Evolutionary conservation across 2,888 invertebrate species (phyloP).

Genomic region (Apeira syringaria): DNA sequence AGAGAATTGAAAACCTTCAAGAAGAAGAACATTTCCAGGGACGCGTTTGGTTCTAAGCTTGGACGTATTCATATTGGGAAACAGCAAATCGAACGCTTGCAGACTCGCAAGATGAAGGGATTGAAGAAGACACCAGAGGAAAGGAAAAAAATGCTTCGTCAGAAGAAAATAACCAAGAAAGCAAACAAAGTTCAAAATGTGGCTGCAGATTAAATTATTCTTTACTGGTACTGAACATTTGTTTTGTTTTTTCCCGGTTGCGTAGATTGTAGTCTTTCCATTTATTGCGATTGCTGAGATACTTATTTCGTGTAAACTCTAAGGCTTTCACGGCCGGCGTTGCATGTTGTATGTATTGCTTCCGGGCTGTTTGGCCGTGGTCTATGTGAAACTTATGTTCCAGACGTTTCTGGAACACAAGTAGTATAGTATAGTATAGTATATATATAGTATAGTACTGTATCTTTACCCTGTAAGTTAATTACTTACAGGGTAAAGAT

Average conservation of each 20-base stretch:
- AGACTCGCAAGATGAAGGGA: constrained; percentile 96
- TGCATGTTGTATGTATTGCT: no score
- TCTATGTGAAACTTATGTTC: no score
- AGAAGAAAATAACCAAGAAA: constrained; percentile 73
- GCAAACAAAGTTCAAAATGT: constrained; percentile 39
- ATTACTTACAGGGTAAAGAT: no score
- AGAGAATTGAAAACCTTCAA: constrained; percentile 90
- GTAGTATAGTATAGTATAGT: no score
- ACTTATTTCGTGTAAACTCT: no score
- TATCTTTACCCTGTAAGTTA: no score
- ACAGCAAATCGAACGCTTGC: constrained; percentile 92
- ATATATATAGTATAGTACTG: no score
- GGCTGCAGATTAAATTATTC: constrained; percentile 45
- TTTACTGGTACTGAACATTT: constrained; percentile 4
- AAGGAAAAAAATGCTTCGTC: constrained; percentile 82
- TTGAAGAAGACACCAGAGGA: constrained; percentile 89
- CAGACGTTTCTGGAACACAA: no score
- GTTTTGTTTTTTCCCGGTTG: constrained; percentile 1
- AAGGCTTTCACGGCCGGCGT: no score
- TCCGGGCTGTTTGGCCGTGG: no score
- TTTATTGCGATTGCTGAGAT: no score
- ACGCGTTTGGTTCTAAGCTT: constrained; percentile 94
- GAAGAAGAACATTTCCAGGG: constrained; percentile 95
- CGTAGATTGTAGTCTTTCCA: no score
- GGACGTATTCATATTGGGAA: constrained; percentile 97